phyloP scores from a whole-genome alignment of 2,797 vertebrate genomes.

The Mastacembelus armatus region DNA sequence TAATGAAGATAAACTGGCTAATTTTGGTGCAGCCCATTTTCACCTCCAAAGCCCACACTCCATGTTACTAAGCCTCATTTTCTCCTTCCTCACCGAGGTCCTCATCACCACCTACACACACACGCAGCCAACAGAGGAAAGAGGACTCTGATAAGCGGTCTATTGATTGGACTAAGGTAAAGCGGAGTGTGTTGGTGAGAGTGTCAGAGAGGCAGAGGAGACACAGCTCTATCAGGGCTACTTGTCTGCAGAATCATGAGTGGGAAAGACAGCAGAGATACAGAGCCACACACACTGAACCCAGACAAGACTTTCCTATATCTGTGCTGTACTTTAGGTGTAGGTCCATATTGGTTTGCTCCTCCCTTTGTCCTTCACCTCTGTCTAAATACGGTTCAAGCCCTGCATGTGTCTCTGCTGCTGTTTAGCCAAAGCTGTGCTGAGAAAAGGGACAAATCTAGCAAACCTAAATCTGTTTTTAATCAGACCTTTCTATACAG shows the following conservation, averaged over 20 bases:
- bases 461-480: slow-evolving; percentile 5
- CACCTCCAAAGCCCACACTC: slow-evolving; percentile 28
- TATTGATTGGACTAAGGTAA: slow-evolving; percentile 73
- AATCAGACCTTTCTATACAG: slow-evolving; percentile 8
- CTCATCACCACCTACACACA: slow-evolving; percentile 20
- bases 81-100: slow-evolving; percentile 21
- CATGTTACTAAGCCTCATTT: slow-evolving; percentile 23
- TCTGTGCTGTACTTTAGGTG: no score
- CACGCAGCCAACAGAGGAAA: slow-evolving; percentile 12
- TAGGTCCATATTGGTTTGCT: background rate
- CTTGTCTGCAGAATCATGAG: slow-evolving; percentile 36
- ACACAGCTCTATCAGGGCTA: slow-evolving; percentile 67
- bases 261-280: slow-evolving; percentile 43
- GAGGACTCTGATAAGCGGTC: slow-evolving; percentile 61
- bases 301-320: no score
- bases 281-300: slow-evolving; percentile 16
- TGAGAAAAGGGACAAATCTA: slow-evolving; percentile 4
- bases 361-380: background rate
- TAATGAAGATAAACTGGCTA: background rate
- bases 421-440: background rate
- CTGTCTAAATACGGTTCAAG: background rate
- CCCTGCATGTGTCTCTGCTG: slow-evolving; percentile 7
- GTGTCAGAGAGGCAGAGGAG: slow-evolving; percentile 58
- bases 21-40: slow-evolving; percentile 18
- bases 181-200: slow-evolving; percentile 63